phyloP scores from a whole-genome alignment of 2,797 vertebrate genomes.

The Sorex maritimensis region DNA sequence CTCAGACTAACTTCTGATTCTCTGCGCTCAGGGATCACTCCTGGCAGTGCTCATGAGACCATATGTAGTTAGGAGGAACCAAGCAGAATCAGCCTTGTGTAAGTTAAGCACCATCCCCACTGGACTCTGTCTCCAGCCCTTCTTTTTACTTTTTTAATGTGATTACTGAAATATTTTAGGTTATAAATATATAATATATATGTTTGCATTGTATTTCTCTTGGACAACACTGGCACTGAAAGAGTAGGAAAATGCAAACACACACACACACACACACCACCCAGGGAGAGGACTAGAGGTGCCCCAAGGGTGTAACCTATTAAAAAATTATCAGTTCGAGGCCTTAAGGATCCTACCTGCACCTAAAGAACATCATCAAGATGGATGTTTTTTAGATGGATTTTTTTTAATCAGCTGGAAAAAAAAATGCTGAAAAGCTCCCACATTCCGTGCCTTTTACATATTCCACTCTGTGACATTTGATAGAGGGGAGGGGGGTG shows the following conservation, averaged over 20 bases:
- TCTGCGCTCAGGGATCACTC: no score
- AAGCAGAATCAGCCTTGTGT: no score
- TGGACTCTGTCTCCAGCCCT: no score
- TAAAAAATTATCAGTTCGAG: not conserved
- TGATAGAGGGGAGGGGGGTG: constrained; percentile 26
- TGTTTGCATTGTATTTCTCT: not conserved
- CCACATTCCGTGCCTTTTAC: not conserved
- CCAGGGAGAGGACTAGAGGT: no score
- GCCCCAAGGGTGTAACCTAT: no score
- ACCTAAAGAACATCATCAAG: not conserved
- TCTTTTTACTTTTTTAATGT: constrained; percentile 7
- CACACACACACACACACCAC: not conserved
- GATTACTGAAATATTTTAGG: constrained; percentile 3
- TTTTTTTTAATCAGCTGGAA: not conserved
- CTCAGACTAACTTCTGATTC: no score
- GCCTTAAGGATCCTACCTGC: not conserved
- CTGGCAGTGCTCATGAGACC: no score
- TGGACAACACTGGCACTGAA: not conserved
- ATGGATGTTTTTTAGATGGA: not conserved
- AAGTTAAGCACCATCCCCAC: no score
- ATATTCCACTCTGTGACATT: not conserved
- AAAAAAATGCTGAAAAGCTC: not conserved
- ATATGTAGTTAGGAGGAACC: no score
- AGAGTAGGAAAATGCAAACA: not conserved
- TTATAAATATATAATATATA: not conserved